phyloP scores from a whole-genome alignment of 2,113 vertebrate genomes.

The Manacus vitellinus region DNA sequence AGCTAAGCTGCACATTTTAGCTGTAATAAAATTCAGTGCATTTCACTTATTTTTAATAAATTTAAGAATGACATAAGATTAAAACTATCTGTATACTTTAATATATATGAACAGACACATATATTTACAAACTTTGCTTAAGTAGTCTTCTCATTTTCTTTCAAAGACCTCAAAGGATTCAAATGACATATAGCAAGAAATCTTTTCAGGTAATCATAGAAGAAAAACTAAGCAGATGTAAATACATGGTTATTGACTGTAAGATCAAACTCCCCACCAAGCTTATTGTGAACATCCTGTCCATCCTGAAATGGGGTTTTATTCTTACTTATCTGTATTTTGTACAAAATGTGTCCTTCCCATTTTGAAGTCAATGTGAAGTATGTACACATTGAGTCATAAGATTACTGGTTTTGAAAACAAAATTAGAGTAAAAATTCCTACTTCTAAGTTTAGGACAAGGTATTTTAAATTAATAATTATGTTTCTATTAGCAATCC shows the following conservation, averaged over 20 bases:
- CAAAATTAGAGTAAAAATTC: not conserved
- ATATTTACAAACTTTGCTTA: slow-evolving; percentile 47
- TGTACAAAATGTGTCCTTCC: not conserved
- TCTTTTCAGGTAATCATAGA: slow-evolving; percentile 20
- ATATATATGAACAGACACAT: slow-evolving; percentile 30
- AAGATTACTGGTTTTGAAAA: not conserved
- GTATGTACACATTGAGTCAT: not conserved
- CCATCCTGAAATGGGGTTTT: not conserved
- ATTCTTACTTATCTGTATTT: not conserved
- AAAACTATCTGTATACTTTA: slow-evolving; percentile 16
- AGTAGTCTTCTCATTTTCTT: slow-evolving; percentile 38
- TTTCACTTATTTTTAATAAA: slow-evolving; percentile 51
- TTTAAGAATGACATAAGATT: not conserved
- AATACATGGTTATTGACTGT: not conserved
- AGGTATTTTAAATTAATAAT: not conserved
- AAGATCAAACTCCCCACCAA: not conserved
- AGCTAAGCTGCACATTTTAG: not conserved
- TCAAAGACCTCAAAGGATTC: not conserved
- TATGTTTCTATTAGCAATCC: not conserved
- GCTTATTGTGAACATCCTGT: not conserved
- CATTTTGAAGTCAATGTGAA: not conserved
- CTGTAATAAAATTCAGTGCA: not conserved
- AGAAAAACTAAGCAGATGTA: slow-evolving; percentile 20
- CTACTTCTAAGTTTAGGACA: not conserved
- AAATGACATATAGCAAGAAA: slow-evolving; percentile 32